Evolutionary conservation across 2,888 invertebrate species (phyloP).

Genomic region (Conistra vaccinii): DNA sequence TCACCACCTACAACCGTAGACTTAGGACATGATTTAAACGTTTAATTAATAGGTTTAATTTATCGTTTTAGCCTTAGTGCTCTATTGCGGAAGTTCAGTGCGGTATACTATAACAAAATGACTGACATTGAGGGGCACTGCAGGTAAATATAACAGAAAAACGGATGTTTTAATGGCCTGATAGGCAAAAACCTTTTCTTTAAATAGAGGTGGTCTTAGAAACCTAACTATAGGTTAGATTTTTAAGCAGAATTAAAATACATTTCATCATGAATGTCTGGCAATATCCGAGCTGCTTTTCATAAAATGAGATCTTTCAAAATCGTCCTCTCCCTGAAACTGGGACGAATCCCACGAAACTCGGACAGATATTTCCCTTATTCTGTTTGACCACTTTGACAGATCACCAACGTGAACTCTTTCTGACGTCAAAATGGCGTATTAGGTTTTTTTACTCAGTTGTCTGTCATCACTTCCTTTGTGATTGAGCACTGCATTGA

Average conservation of each 20-base stretch:
- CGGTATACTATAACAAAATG: conserved; percentile 48
- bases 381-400: conserved; percentile 89
- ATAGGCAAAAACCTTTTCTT: conserved; percentile 25
- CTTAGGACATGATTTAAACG: conserved; percentile 42
- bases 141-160: conserved; percentile 49
- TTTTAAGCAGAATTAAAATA: neutral
- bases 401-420: conserved; percentile 89
- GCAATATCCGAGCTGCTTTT: no score
- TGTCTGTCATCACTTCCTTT: conserved; percentile 90
- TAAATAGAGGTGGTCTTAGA: neutral
- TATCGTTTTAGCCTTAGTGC: conserved; percentile 22
- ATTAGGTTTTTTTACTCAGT: conserved; percentile 89
- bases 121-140: conserved; percentile 63
- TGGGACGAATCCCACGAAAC: conserved; percentile 41
- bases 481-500: conserved; percentile 87
- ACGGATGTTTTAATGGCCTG: conserved; percentile 36
- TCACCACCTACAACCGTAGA: conserved; percentile 47
- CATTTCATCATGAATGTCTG: neutral
- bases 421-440: conserved; percentile 88
- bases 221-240: neutral
- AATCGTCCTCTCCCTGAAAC: conserved; percentile 1
- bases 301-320: neutral
- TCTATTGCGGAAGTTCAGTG: conserved; percentile 50
- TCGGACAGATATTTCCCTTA: conserved; percentile 46
- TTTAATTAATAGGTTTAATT: conserved; percentile 30